Conservation (phyloP, 2,888 invertebrate genomes). For the Epirrita christyi region DNA sequence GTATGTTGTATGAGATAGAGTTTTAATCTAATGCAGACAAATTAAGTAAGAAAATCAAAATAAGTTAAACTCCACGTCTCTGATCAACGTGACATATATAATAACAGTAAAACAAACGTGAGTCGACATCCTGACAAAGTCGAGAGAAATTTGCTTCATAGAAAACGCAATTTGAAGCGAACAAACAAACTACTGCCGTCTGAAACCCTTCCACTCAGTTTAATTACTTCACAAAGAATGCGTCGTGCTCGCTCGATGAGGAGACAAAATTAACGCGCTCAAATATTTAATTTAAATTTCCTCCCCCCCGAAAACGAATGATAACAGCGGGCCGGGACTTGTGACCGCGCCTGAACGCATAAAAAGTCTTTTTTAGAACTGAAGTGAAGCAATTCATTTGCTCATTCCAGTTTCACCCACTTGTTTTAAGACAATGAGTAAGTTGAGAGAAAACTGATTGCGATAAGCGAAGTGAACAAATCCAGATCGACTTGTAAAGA, state of each 20-base stretch:
- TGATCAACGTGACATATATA: conserved; percentile 16
- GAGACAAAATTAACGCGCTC: conserved; percentile 84
- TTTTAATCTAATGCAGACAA: too few relatives aligned
- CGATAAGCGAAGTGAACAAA: conserved; percentile 63
- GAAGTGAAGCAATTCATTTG: conserved; percentile 71
- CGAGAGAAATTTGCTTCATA: conserved; percentile 75
- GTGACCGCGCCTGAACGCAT: conserved; percentile 57
- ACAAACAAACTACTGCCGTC: conserved; percentile 82
- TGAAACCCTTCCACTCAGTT: conserved; percentile 84
- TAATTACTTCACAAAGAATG: conserved; percentile 85
- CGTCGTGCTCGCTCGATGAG: conserved; percentile 83
- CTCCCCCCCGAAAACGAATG: conserved; percentile 77
- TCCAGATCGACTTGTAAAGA: conserved; percentile 64
- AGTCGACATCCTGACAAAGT: conserved; percentile 61
- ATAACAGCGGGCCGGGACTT: conserved; percentile 72
- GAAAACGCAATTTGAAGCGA: conserved; percentile 81
- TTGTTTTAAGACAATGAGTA: conserved; percentile 53
- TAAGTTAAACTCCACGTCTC: neutral
- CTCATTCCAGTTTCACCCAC: conserved; percentile 67
- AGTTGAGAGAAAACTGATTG: conserved; percentile 62
- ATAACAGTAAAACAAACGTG: conserved; percentile 34
- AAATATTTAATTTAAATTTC: conserved; percentile 85
- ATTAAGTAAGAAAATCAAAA: neutral
- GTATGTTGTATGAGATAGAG: neutral
- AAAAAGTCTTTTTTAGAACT: conserved; percentile 61